Evolutionary conservation across 23 tunicate species (phyloP).

Genomic region (Trididemnum miniatum): DNA sequence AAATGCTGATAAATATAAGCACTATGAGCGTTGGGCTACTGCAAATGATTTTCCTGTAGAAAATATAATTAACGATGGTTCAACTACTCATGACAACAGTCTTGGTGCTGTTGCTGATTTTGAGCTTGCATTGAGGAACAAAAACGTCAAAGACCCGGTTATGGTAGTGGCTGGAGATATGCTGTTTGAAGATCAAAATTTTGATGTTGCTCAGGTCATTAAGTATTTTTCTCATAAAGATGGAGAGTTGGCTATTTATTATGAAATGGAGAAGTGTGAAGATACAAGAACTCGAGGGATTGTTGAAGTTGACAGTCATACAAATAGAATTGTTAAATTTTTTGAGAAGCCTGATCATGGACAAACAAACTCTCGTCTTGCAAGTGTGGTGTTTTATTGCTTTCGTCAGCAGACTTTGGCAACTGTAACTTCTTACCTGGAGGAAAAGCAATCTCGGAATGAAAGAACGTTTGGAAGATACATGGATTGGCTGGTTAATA

Average conservation of each 20-base stretch:
- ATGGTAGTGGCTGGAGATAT: slow-evolving; percentile 97
- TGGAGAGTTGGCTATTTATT: slow-evolving; percentile 87
- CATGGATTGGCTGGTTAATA: slow-evolving; percentile 92
- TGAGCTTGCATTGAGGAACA: slow-evolving; percentile 68
- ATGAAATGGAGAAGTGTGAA: slow-evolving; percentile 83
- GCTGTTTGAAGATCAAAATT: slow-evolving; percentile 94
- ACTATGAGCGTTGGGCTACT: slow-evolving; percentile 97
- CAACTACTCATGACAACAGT: slow-evolving; percentile 67
- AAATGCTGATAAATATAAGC: slow-evolving; percentile 93
- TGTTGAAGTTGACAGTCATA: slow-evolving; percentile 73
- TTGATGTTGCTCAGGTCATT: slow-evolving; percentile 87
- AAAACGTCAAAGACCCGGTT: slow-evolving; percentile 73
- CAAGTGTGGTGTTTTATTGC: slow-evolving; percentile 92
- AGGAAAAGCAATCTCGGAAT: neutral
- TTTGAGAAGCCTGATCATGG: slow-evolving; percentile 73
- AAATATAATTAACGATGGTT: slow-evolving; percentile 93
- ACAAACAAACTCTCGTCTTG: slow-evolving; percentile 61
- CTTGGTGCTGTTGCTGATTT: slow-evolving; percentile 94
- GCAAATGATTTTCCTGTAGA: slow-evolving; percentile 98
- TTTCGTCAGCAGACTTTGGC: slow-evolving; percentile 51
- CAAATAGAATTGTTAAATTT: slow-evolving; percentile 68
- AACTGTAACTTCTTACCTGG: slow-evolving; percentile 49
- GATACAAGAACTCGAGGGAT: slow-evolving; percentile 73
- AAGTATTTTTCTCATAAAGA: slow-evolving; percentile 65
- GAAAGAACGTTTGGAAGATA: slow-evolving; percentile 79